Evolutionary conservation across 2,113 vertebrate genomes (phyloP).

Genomic region (Collichthys lucidus): DNA sequence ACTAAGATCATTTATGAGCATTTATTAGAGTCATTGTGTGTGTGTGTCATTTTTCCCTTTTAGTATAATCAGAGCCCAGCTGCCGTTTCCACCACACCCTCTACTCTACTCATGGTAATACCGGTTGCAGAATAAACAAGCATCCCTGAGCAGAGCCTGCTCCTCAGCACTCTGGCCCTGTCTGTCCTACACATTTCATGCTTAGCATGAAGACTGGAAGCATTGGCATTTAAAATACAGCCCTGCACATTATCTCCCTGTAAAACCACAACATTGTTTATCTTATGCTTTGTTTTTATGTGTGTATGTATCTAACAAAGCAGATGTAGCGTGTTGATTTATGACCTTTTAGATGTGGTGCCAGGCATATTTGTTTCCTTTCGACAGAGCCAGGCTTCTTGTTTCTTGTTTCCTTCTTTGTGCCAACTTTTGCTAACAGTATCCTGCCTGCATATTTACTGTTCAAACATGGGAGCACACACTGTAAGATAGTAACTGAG

Average conservation of each 20-base stretch:
- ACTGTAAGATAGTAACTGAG: not conserved
- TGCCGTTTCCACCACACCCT: not conserved
- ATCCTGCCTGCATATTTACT: not conserved
- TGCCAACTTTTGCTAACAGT: not conserved
- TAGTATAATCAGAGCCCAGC: too few relatives aligned
- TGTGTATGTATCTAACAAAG: not conserved
- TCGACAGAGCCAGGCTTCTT: not conserved
- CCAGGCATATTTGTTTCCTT: not conserved
- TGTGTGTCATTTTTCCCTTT: too few relatives aligned
- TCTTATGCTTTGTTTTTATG: not conserved
- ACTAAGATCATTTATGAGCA: too few relatives aligned
- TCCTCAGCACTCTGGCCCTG: slow-evolving; percentile 23
- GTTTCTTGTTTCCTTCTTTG: not conserved
- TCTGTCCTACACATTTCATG: not conserved
- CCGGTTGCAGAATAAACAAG: not conserved
- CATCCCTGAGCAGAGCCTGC: not conserved
- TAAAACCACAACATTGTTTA: not conserved
- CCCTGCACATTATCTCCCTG: too few relatives aligned
- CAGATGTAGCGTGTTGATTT: not conserved
- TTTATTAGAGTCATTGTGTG: too few relatives aligned
- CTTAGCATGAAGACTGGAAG: not conserved
- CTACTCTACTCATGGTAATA: slow-evolving; percentile 3
- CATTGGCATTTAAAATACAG: not conserved
- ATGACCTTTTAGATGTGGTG: not conserved
- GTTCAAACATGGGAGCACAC: not conserved